Percentiles rank a stretch among this genome's conserved stretches.
Evolutionary conservation across 2,797 vertebrate species (phyloP).

Genomic region (Limnodromus scolopaceus): DNA sequence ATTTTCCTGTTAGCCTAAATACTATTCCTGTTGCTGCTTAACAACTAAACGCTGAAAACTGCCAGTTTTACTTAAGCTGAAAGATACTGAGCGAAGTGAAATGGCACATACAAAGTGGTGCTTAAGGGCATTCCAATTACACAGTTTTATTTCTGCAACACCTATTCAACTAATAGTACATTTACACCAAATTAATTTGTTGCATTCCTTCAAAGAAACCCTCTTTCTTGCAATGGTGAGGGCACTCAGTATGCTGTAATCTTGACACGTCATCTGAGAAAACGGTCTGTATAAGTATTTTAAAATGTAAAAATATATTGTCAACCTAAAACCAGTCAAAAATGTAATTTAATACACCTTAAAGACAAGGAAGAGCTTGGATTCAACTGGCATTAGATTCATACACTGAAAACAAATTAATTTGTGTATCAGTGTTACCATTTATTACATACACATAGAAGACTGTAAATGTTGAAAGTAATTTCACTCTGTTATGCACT

Average conservation of each 20-base stretch:
- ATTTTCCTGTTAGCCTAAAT: neutral
- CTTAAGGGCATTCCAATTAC: slow-evolving; percentile 13
- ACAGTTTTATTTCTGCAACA: neutral
- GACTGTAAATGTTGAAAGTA: slow-evolving; percentile 8
- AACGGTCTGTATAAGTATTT: neutral
- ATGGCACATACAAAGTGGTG: neutral
- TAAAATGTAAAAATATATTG: neutral
- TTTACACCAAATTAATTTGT: neutral
- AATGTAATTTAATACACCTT: neutral
- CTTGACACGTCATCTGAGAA: neutral
- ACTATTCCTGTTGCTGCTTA: neutral
- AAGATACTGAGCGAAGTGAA: neutral
- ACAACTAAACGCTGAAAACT: neutral
- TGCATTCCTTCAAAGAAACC: neutral
- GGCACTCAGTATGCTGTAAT: neutral
- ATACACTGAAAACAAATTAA: neutral
- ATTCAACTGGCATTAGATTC: neutral
- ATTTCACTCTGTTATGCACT: slow-evolving; percentile 31
- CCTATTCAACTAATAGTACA: neutral
- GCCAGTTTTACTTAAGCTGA: neutral
- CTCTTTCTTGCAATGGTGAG: neutral
- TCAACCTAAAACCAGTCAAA: neutral
- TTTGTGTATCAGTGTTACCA: neutral
- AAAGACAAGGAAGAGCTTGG: neutral
- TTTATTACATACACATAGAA: neutral